phyloP scores from a whole-genome alignment of 1,140 invertebrate genomes.

The Eurosta solidaginis region DNA sequence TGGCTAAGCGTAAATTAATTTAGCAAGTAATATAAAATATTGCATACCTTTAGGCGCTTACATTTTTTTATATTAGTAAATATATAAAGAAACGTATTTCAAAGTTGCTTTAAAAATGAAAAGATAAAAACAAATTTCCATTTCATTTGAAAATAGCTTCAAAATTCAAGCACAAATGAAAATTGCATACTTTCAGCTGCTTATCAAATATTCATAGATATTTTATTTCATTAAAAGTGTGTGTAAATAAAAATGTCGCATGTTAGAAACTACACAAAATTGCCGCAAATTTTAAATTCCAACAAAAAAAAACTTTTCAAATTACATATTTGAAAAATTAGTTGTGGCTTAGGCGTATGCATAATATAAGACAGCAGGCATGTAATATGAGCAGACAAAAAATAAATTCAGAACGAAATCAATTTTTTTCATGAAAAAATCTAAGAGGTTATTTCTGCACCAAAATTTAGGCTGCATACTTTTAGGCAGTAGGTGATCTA shows the following conservation, averaged over 20 bases:
- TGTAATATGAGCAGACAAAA: not conserved
- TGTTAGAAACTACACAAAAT: no score
- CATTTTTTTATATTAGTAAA: not conserved
- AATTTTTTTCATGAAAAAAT: no score
- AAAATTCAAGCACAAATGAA: not conserved
- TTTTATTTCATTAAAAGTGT: conserved; percentile 8
- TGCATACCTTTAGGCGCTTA: not conserved
- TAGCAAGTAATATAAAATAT: not conserved
- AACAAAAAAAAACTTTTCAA: no score
- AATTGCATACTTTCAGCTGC: conserved; percentile 17
- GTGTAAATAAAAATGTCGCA: not conserved
- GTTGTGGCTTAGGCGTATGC: no score
- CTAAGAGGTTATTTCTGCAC: no score
- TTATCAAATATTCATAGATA: not conserved
- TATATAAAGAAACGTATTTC: not conserved
- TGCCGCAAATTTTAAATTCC: no score
- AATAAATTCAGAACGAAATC: not conserved
- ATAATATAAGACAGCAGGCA: no score
- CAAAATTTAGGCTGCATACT: no score
- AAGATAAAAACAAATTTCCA: not conserved
- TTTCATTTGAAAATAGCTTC: not conserved
- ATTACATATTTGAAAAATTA: no score
- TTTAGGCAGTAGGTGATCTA: no score
- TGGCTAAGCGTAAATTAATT: not conserved
- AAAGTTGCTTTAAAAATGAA: not conserved